Base-by-base conservation (phyloP, 1,140 invertebrate species). In the Tetranychus cinnabarinus region DNA sequence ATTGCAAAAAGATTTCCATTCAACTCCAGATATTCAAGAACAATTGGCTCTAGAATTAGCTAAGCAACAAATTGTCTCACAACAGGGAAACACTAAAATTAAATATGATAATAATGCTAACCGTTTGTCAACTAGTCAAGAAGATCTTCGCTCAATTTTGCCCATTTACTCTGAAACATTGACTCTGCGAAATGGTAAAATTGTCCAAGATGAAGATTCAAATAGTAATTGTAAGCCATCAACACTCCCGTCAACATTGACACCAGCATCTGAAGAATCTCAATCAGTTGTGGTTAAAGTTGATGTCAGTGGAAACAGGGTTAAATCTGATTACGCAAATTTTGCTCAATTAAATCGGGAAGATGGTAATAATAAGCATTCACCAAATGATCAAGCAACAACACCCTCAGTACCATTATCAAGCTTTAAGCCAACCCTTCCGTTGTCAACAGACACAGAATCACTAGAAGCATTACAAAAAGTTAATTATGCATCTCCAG, bases 1-100 rank as follows among this genome's bases (percentile, higher is more conserved):
- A 31, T 47, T 48, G 63, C 66, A 15, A 83, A 87, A 65, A 79
- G 87, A 60, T 63, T 91, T 88, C 73, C 86, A 88, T 70, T 87
- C 84, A 57, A 89, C 86, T 34, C 87, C 88, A 0, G 86, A 91
- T 72, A 46, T 62, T 8, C 61, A 62, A 10, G 34, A 56, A 36
- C 34, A 56, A 56, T 56, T 56, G 34, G 33, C 33, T 3, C 15
- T 36, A 2, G 55, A 56, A 56, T 34, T 36, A 33, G 33, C 33
- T 37, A 52, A 52, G 31, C 34, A 56, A 4, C 13, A 56, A n/a
- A 33, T 23, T 15, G 15, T n/a, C 33, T 36, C 33, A 2, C 34
- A 6, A 12, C 13, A 31, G 12, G 31, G 13, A 8, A 52, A 52
- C 23, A 8, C 23, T n/a, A 33, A 33, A 8, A 52, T n/a, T 52